Base-by-base conservation (phyloP, 2,888 invertebrate species). In the Clostera curtula region DNA sequence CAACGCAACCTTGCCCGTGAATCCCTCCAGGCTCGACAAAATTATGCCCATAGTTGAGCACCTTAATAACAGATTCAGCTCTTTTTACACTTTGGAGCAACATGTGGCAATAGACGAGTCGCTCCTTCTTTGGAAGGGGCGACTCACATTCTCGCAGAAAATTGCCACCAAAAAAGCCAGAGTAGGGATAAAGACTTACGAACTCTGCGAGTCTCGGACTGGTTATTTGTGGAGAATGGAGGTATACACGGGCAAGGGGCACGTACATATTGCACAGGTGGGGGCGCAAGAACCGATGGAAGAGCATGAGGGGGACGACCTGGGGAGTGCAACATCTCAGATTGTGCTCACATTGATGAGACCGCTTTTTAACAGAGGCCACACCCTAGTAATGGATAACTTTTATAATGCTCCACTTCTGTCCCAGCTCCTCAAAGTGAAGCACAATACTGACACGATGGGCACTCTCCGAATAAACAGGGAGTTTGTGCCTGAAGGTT, bases 331-430 rank as follows among this genome's bases (percentile, higher is more conserved):
- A 10, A 48, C 47, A 1, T 22, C 43, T 2, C 24, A 46, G 17
- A 41, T 53, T 24, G 49, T 49, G 2, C 23, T 25, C 5, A 31
- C 7, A 4, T 12, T 50, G 1, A 28, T 43, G 21, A 18, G 37
- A 22, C 47, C 43, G 7, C 24, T 49, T 3, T 36, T 42, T 21
- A 11, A 31, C 2, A 29, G 7, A 29, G 50, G 47, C 17, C 47
- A 53, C 25, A 49, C 45, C 1, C 19, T 53, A 0, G 35, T 49
- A 1, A 50, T 48, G 45, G 48, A 53, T 15, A 50, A 49, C 33
- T 50, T 40, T 31, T 50, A 53, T 28, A 53, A 50, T 19, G 13
- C 41, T 1, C 49, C 47, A n/a, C 29, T 45, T 2, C 13, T 49
- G 10, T 36, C 43, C 2, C n/a, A 48, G 24, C 3, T 26, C 19